Evolutionary conservation across 1,140 invertebrate species (phyloP), one percentile per base, ranked within the genome.

Genomic region (Tetraneura akinire): DNA sequence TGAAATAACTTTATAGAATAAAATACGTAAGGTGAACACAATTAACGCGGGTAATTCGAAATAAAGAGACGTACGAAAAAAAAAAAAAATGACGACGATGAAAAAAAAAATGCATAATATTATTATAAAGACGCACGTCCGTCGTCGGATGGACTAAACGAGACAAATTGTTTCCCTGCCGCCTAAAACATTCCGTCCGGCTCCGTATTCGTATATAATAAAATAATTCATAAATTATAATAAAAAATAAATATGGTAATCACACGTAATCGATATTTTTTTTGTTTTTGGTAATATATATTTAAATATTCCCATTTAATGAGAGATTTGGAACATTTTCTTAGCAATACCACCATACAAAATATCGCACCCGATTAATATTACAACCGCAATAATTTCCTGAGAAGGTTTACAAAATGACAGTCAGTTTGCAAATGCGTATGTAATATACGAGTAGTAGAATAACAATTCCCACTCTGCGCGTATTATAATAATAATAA

Each of bases 111-210:
- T 42, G 49, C 23, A 45, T n/a, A n/a, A 45, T 55, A n/a, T n/a
- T 37, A 37, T 37, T 37, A 37, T 37, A 4, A 37, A 37, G 3
- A 37, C 32, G 32, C 26, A 53, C 51, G n/a, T 10, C 4, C 55
- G 42, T 78, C 13, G 3, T n/a, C n/a, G n/a, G n/a, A n/a, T n/a
- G 21, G 55, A 23, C 42, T 78, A 62, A 78, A 62, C 53, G 37
- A 78, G 42, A 78, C 74, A 76, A 76, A 76, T 76, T 60, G 55
- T 78, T 42, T 47, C 62, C 37, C 45, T 78, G 55, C 42, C n/a
- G n/a, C n/a, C n/a, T n/a, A n/a, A n/a, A n/a, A n/a, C n/a, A n/a
- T n/a, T n/a, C n/a, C n/a, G n/a, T n/a, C n/a, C n/a, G n/a, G n/a
- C n/a, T n/a, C n/a, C n/a, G n/a, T n/a, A n/a, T n/a, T n/a, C n/a